Conservation (phyloP, 2,797 vertebrate species). For the Micromesistius poutassou region DNA sequence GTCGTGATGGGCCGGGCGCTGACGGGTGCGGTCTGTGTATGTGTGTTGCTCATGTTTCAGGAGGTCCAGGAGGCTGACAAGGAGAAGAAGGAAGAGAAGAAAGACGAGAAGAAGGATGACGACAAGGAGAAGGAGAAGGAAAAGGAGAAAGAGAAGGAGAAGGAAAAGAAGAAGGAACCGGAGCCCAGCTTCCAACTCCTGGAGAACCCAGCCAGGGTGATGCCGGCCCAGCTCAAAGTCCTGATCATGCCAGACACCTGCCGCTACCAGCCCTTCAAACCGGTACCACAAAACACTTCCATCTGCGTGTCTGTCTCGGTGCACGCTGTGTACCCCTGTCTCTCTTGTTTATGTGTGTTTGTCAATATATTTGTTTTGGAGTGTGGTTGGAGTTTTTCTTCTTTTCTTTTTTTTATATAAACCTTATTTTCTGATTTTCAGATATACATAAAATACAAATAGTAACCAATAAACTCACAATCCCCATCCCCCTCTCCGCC, state of each 20-base stretch:
- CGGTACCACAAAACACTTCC: slow-evolving; percentile 67
- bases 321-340: neutral
- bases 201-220: slow-evolving; percentile 94
- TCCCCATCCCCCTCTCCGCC: no score
- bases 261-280: slow-evolving; percentile 98
- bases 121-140: slow-evolving; percentile 99
- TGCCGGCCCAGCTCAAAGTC: slow-evolving; percentile 98
- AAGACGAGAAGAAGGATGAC: slow-evolving; percentile 89
- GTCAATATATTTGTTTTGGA: neutral
- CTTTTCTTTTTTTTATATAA: neutral
- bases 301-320: neutral
- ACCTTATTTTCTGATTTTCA: no score
- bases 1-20: neutral
- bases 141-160: slow-evolving; percentile 82
- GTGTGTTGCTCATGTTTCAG: slow-evolving; percentile 42
- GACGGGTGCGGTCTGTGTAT: slow-evolving; percentile 8
- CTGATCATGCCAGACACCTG: slow-evolving; percentile 91
- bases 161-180: slow-evolving; percentile 97
- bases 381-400: neutral
- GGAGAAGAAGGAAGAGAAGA: slow-evolving; percentile 66
- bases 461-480: no score
- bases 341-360: neutral
- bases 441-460: no score
- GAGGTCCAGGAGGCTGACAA: slow-evolving; percentile 71
- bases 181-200: slow-evolving; percentile 94